Evolutionary conservation across 2,888 invertebrate species (phyloP).

Genomic region (Crocallis elinguaria): DNA sequence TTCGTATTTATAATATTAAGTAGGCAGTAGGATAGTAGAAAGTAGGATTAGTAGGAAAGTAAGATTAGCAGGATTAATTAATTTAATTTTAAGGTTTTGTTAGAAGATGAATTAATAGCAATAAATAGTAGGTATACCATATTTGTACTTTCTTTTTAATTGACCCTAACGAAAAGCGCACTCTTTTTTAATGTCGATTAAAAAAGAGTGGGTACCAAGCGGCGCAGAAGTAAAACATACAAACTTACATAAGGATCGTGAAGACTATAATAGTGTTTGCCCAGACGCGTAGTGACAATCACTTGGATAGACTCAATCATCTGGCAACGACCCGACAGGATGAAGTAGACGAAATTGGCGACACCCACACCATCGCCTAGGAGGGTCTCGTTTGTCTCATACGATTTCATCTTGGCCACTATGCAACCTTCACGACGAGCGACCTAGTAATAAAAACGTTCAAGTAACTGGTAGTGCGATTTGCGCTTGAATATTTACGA

Average conservation of each 20-base stretch:
- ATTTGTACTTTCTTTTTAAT: no score
- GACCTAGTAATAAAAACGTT: conserved; percentile 57
- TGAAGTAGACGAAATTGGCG: conserved; percentile 80
- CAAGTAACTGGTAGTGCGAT: background rate
- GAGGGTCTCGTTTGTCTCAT: conserved; percentile 80
- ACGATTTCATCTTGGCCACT: conserved; percentile 85
- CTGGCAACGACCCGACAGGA: conserved; percentile 85
- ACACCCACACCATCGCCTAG: conserved; percentile 81
- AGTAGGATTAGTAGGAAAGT: no score
- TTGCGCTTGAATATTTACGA: no score
- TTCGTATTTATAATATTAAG: no score
- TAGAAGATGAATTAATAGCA: no score
- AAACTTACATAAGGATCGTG: conserved; percentile 74
- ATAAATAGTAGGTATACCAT: no score
- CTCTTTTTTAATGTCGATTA: no score
- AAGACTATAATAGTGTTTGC: conserved; percentile 70
- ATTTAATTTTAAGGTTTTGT: no score
- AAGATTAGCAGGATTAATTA: no score
- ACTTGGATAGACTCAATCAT: conserved; percentile 85
- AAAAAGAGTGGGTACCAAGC: no score
- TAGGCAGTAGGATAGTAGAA: no score
- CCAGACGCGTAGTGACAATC: conserved; percentile 56
- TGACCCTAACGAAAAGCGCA: no score
- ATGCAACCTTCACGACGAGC: conserved; percentile 87
- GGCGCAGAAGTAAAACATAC: background rate